phyloP scores from a whole-genome alignment of 2,113 vertebrate species.

The Chaetorhynchus papuensis region DNA sequence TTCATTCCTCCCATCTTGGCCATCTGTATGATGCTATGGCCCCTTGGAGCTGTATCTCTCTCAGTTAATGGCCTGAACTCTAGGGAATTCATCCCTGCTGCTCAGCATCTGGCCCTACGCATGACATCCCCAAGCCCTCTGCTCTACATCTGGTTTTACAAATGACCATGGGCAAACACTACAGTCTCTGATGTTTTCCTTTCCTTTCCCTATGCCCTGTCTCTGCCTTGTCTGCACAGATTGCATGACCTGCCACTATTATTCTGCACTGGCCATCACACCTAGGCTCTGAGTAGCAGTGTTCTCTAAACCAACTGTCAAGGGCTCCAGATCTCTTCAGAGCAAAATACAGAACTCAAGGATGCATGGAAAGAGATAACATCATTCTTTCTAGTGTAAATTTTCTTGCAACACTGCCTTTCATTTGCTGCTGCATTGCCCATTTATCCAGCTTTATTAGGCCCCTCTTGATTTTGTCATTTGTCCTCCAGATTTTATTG shows the following conservation, averaged over 20 bases:
- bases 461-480: background rate
- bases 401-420: background rate
- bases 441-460: slow-evolving; percentile 1
- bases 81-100: background rate
- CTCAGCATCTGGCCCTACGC: background rate
- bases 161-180: background rate
- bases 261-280: background rate
- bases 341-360: background rate
- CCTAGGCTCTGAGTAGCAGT: background rate
- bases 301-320: background rate
- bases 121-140: background rate
- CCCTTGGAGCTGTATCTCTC: background rate
- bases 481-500: background rate
- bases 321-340: background rate
- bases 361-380: background rate
- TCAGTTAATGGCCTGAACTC: background rate
- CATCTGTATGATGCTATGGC: background rate
- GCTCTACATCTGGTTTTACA: background rate
- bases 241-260: background rate
- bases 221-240: background rate
- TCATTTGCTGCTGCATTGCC: background rate
- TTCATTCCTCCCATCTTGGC: background rate
- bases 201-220: background rate
- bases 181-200: background rate
- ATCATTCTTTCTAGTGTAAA: background rate